Conservation (phyloP, 2,113 vertebrate genomes). For the Megalops atlanticus region DNA sequence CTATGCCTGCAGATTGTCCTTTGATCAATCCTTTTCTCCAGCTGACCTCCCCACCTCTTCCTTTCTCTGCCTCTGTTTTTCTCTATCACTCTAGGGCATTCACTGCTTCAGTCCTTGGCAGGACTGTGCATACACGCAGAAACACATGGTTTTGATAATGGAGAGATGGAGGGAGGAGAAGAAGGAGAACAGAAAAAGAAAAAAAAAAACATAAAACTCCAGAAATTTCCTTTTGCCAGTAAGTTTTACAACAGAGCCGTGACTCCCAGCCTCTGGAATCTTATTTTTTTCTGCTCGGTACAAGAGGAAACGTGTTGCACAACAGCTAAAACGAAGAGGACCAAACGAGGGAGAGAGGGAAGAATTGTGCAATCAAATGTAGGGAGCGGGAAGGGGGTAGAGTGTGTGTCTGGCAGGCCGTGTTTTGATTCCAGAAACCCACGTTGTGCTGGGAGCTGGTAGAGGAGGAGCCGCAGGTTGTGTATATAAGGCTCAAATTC, state of each 20-base stretch:
- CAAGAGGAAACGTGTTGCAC: slow-evolving; percentile 39
- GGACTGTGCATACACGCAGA: not conserved
- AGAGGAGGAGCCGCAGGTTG: slow-evolving; percentile 18
- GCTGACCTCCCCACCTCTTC: not conserved
- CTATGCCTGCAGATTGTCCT: not conserved
- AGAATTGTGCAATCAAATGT: slow-evolving; percentile 20
- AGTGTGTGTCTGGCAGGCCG: not conserved
- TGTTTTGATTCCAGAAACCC: slow-evolving; percentile 20
- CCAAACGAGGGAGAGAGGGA: not conserved
- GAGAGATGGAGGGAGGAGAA: not conserved
- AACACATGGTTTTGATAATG: slow-evolving; percentile 31
- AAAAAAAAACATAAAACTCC: slow-evolving; percentile 41
- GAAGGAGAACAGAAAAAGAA: slow-evolving; percentile 1
- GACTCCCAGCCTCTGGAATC: slow-evolving; percentile 48
- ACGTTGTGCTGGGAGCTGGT: slow-evolving; percentile 16
- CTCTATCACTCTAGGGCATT: slow-evolving; percentile 12
- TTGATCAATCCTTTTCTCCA: not conserved
- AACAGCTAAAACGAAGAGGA: slow-evolving; percentile 26
- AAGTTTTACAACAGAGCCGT: slow-evolving; percentile 41
- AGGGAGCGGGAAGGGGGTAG: not conserved
- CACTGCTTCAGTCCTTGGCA: not conserved
- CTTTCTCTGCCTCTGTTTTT: slow-evolving; percentile 1
- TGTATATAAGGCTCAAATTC: slow-evolving; percentile 5
- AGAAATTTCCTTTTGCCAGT: slow-evolving; percentile 40
- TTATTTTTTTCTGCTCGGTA: slow-evolving; percentile 31